Evolutionary conservation across 92 coral and sea anemone species (phyloP).

Genomic region (Actinernus sp.): DNA sequence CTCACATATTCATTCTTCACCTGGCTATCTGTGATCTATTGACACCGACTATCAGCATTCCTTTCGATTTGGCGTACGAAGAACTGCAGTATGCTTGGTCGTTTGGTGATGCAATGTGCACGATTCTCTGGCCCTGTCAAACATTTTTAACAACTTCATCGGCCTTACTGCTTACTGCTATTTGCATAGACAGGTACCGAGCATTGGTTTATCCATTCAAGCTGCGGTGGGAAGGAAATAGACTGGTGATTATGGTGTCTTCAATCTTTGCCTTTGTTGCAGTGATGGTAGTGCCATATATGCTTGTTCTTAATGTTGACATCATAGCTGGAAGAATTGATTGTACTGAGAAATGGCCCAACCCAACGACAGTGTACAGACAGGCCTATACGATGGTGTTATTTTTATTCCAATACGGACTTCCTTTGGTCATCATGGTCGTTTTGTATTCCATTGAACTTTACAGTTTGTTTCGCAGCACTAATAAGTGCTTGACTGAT

Average conservation of each 20-base stretch:
- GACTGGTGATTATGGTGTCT: conserved; percentile 2
- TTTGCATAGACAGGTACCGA: conserved; percentile 79
- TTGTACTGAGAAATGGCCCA: conserved; percentile 78
- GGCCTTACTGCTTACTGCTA: conserved; percentile 59
- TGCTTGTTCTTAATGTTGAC: conserved; percentile 42
- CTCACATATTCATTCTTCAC: conserved; percentile 71
- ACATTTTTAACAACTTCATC: conserved; percentile 77
- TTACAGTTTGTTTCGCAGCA: conserved; percentile 24
- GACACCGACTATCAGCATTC: conserved; percentile 81
- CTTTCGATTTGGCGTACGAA: conserved; percentile 75
- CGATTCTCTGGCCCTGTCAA: conserved; percentile 77
- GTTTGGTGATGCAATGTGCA: conserved; percentile 66
- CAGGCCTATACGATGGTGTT: conserved; percentile 72
- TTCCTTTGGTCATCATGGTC: conserved; percentile 67
- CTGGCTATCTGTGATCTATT: conserved; percentile 81
- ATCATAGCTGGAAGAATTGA: conserved; percentile 10
- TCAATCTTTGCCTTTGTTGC: conserved; percentile 50
- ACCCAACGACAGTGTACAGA: conserved; percentile 48
- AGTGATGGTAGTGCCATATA: conserved; percentile 63
- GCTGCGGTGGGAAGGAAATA: conserved; percentile 54
- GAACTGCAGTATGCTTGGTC: conserved; percentile 54
- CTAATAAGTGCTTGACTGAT: not conserved
- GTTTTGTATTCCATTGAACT: conserved; percentile 63
- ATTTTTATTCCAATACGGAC: conserved; percentile 69
- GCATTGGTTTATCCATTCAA: conserved; percentile 80